These are phyloP conservation scores for Macrobrachium rosenbergii DNA, from an alignment of 1,140 invertebrate genomes.

Conservation along the genomic window DNA sequence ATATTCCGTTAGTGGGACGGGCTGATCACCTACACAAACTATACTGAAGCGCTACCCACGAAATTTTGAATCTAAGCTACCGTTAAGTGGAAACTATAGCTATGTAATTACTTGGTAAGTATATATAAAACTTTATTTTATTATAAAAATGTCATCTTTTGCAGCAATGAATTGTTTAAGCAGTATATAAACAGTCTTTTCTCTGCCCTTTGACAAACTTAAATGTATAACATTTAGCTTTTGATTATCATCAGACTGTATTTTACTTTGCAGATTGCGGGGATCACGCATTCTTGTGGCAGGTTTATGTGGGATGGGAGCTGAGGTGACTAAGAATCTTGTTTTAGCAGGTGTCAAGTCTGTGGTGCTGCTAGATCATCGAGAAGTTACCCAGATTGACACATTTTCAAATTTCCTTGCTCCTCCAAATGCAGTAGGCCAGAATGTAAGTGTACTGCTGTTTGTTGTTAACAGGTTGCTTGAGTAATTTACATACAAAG, in stretches of 20 bases:
- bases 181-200: not conserved
- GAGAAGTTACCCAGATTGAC: slow-evolving; percentile 81
- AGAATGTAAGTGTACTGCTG: slow-evolving; percentile 79
- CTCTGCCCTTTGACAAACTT: not conserved
- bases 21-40: too few species aligned
- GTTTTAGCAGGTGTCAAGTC: slow-evolving; percentile 94
- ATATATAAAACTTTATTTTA: too few species aligned
- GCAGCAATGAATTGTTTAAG: not conserved
- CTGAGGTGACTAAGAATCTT: slow-evolving; percentile 97
- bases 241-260: not conserved
- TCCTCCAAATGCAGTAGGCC: slow-evolving; percentile 77
- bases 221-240: not conserved
- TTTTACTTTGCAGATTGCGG: slow-evolving; percentile 79
- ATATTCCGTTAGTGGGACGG: too few species aligned
- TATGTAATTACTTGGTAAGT: too few species aligned
- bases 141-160: too few species aligned
- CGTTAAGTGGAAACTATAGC: too few species aligned
- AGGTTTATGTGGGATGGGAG: slow-evolving; percentile 90
- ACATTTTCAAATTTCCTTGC: slow-evolving; percentile 84
- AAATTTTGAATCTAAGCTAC: too few species aligned
- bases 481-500: not conserved
- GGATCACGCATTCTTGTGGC: slow-evolving; percentile 88
- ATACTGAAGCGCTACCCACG: too few species aligned
- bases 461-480: not conserved
- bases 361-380: slow-evolving; percentile 88